Conservation (phyloP, 1,140 invertebrate genomes). For the Brachionus rotundiformis region DNA sequence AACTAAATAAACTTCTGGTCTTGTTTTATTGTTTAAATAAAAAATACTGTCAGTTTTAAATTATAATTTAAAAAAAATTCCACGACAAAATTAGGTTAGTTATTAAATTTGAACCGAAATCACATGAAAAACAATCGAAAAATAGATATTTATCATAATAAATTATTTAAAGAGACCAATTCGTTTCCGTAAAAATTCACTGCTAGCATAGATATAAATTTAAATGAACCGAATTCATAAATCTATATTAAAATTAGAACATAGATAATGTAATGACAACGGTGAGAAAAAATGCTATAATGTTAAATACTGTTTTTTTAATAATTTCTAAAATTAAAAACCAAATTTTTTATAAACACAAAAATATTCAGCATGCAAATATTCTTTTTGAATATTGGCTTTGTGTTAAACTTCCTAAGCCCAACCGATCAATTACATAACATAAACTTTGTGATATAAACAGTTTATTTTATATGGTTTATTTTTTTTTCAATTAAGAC, state of each 20-base stretch:
- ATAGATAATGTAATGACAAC: background rate
- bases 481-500: slow-evolving; percentile 11
- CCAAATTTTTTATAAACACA: slow-evolving; percentile 3
- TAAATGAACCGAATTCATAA: background rate
- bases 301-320: background rate
- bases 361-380: slow-evolving; percentile 2
- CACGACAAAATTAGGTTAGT: too few relatives aligned
- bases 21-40: background rate
- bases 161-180: background rate
- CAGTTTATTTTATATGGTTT: slow-evolving; percentile 20
- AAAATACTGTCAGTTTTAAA: background rate
- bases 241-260: background rate
- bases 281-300: background rate
- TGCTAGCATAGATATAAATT: background rate
- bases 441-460: slow-evolving; percentile 17
- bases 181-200: background rate
- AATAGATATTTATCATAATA: background rate
- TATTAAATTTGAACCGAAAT: too few relatives aligned
- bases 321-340: background rate
- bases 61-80: too few relatives aligned
- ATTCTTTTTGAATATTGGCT: background rate
- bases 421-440: slow-evolving; percentile 18
- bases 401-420: slow-evolving; percentile 8
- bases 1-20: background rate
- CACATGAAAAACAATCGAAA: background rate